phyloP scores from a whole-genome alignment of 2,797 vertebrate species.

The Lacerta viridis region DNA sequence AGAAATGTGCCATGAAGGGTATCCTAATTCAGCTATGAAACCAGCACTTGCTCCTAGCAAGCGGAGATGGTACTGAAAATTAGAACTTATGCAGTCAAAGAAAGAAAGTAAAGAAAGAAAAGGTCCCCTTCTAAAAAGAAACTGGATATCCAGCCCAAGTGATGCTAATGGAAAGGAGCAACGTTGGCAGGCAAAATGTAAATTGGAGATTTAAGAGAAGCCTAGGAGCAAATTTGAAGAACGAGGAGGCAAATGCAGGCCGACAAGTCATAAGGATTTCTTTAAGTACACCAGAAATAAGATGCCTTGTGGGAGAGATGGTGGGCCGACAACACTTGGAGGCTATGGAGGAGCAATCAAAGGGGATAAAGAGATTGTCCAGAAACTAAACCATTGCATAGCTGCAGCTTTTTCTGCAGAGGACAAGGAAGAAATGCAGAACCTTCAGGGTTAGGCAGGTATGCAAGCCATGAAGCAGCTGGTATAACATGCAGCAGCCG shows the following conservation, averaged over 20 bases:
- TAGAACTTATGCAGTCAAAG: constrained; percentile 41
- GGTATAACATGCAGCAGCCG: not conserved
- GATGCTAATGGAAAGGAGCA: constrained; percentile 65
- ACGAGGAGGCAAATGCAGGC: constrained; percentile 48
- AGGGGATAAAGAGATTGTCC: constrained; percentile 35
- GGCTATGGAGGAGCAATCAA: not conserved
- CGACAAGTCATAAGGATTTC: constrained; percentile 64
- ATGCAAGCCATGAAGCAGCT: not conserved
- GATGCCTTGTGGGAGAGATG: constrained; percentile 16
- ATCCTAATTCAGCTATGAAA: constrained; percentile 31
- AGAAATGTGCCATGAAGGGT: constrained; percentile 11
- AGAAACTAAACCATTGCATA: constrained; percentile 39
- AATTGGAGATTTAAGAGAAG: constrained; percentile 59
- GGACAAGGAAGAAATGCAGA: not conserved
- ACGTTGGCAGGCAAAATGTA: constrained; percentile 63
- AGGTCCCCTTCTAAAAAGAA: constrained; percentile 33
- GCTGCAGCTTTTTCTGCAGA: not conserved
- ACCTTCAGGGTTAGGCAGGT: not conserved
- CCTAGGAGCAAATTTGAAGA: constrained; percentile 61
- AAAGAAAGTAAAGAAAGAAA: constrained; percentile 29
- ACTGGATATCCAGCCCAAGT: constrained; percentile 54
- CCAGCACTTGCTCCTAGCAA: not conserved
- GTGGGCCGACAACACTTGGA: constrained; percentile 12
- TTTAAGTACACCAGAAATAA: not conserved
- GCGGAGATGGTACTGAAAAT: not conserved